phyloP scores from a whole-genome alignment of 2,888 invertebrate genomes.

The Cerceris ruficornis region DNA sequence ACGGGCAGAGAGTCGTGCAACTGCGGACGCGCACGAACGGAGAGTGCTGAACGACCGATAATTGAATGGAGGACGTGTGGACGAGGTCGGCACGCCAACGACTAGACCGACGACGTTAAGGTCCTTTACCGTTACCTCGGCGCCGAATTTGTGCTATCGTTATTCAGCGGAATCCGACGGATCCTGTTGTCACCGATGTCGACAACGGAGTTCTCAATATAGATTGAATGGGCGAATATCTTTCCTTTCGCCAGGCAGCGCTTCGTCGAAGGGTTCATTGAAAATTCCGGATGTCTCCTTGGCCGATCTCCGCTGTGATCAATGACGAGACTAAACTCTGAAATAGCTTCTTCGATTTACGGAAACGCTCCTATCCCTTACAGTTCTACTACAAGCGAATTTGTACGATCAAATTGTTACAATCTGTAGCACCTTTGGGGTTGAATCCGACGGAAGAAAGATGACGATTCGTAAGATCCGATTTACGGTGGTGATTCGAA shows the following conservation, averaged over 20 bases:
- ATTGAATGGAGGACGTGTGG: slow-evolving; percentile 75
- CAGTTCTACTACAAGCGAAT: too few species aligned
- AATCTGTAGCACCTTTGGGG: background rate
- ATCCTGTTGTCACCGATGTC: slow-evolving; percentile 39
- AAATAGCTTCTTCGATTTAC: slow-evolving; percentile 1
- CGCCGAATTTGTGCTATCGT: slow-evolving; percentile 65
- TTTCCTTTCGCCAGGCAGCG: slow-evolving; percentile 29
- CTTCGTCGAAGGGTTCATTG: slow-evolving; percentile 35
- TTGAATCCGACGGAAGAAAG: too few species aligned
- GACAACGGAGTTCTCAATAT: slow-evolving; percentile 34
- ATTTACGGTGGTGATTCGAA: too few species aligned
- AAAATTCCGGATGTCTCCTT: slow-evolving; percentile 34
- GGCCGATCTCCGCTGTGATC: slow-evolving; percentile 28
- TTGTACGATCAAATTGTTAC: background rate
- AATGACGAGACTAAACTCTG: slow-evolving; percentile 18
- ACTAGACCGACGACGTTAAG: slow-evolving; percentile 62
- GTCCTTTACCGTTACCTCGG: slow-evolving; percentile 60
- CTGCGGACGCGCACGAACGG: slow-evolving; percentile 53
- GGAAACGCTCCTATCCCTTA: background rate
- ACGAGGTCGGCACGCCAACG: slow-evolving; percentile 72
- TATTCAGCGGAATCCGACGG: slow-evolving; percentile 64
- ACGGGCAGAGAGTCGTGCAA: slow-evolving; percentile 22
- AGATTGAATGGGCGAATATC: slow-evolving; percentile 42
- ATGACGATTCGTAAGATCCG: too few species aligned
- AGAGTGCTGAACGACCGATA: slow-evolving; percentile 70